phyloP scores from a whole-genome alignment of 2,797 vertebrate genomes.

The Hozukius guyotensis region DNA sequence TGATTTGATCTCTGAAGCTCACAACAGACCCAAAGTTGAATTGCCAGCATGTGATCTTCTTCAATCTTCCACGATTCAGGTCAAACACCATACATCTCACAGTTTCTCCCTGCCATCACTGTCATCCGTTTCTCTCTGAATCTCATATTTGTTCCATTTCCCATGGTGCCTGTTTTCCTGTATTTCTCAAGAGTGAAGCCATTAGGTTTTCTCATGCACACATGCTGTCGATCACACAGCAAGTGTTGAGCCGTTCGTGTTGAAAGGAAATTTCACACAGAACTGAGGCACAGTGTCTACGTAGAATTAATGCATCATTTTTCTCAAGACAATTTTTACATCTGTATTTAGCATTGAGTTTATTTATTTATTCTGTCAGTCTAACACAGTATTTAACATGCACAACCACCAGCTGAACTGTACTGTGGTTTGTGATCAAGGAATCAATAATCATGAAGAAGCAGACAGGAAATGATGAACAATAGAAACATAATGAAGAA shows the following conservation, averaged over 20 bases:
- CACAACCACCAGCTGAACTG: background rate
- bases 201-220: constrained; percentile 41
- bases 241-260: background rate
- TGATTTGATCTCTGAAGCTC: constrained; percentile 37
- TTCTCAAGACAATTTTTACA: background rate
- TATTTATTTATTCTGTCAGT: constrained; percentile 9
- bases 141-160: constrained; percentile 58
- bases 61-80: constrained; percentile 49
- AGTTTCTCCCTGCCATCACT: constrained; percentile 9
- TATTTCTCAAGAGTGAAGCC: constrained; percentile 48
- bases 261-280: constrained; percentile 7
- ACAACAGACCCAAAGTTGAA: constrained; percentile 27
- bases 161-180: constrained; percentile 33
- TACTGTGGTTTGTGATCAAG: constrained; percentile 7
- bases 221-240: constrained; percentile 40
- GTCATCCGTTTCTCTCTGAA: constrained; percentile 30
- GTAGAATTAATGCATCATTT: constrained; percentile 4
- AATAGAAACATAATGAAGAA: background rate
- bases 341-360: background rate
- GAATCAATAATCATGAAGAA: constrained; percentile 5
- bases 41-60: constrained; percentile 51
- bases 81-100: constrained; percentile 48
- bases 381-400: background rate
- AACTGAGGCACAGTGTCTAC: background rate
- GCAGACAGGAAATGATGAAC: constrained; percentile 11